phyloP scores from a whole-genome alignment of 2,888 invertebrate species.

The Doris montereyensis region DNA sequence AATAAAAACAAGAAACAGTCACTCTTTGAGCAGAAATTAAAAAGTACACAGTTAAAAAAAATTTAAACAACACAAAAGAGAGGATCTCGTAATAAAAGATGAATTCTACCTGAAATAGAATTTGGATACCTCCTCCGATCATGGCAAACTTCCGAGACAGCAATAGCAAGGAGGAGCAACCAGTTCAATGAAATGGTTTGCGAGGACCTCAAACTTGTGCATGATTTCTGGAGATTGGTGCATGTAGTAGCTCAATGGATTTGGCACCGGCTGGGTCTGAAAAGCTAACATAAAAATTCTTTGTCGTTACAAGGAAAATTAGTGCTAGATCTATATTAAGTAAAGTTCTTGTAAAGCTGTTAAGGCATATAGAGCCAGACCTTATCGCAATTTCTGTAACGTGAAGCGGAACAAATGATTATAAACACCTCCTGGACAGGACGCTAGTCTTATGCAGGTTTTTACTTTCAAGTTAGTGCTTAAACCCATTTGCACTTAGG shows the following conservation, averaged over 20 bases:
- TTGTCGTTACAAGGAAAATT: too few relatives aligned
- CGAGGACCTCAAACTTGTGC: slow-evolving; percentile 72
- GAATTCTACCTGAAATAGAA: slow-evolving; percentile 71
- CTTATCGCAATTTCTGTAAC: too few relatives aligned
- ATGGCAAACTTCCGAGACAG: slow-evolving; percentile 59
- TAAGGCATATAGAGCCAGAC: too few relatives aligned
- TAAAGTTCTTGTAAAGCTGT: too few relatives aligned
- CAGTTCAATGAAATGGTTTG: slow-evolving; percentile 73
- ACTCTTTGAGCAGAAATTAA: not conserved
- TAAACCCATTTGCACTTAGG: too few relatives aligned
- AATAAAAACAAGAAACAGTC: too few relatives aligned
- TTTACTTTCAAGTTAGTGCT: too few relatives aligned
- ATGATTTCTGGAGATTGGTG: slow-evolving; percentile 70
- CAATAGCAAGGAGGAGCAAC: slow-evolving; percentile 69
- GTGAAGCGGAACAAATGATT: too few relatives aligned
- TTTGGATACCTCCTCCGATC: slow-evolving; percentile 71
- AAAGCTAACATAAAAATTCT: slow-evolving; percentile 38
- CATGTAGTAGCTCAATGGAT: slow-evolving; percentile 73
- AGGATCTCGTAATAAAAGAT: not conserved
- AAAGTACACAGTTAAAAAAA: not conserved
- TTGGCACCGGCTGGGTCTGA: slow-evolving; percentile 74
- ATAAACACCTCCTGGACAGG: too few relatives aligned
- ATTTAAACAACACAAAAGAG: not conserved
- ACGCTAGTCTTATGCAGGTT: too few relatives aligned
- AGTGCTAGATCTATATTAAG: too few relatives aligned